Evolutionary conservation across 2,113 vertebrate species (phyloP).

Genomic region (Chunga burmeisteri): DNA sequence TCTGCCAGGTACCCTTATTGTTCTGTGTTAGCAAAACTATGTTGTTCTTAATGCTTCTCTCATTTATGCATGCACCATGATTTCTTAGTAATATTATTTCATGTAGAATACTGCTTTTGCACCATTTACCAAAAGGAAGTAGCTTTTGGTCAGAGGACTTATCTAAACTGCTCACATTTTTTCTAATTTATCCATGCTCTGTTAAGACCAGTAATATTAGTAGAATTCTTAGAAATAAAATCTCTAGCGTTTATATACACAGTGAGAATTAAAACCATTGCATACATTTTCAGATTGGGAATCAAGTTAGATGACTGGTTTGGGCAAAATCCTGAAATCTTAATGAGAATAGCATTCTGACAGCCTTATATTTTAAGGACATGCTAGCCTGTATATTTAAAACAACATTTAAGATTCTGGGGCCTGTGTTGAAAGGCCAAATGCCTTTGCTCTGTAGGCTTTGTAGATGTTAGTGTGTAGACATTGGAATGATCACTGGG

Average conservation of each 20-base stretch:
- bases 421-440: background rate
- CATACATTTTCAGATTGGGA: background rate
- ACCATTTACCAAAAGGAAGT: background rate
- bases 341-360: background rate
- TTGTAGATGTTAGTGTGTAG: background rate
- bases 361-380: background rate
- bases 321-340: background rate
- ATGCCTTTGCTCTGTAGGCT: background rate
- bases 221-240: background rate
- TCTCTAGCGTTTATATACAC: background rate
- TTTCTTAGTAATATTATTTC: background rate
- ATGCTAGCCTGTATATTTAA: background rate
- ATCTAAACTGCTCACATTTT: background rate
- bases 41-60: background rate
- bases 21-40: background rate
- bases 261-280: background rate
- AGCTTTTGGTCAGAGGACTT: background rate
- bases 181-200: background rate
- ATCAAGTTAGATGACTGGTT: background rate
- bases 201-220: background rate
- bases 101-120: background rate
- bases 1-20: background rate
- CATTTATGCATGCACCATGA: background rate
- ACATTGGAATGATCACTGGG: background rate
- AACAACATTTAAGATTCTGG: background rate